Percentiles rank a stretch among this genome's conserved stretches.
These are phyloP conservation scores for Melieria picta DNA, from an alignment of 2,888 invertebrate genomes.

Conservation along the genomic window DNA sequence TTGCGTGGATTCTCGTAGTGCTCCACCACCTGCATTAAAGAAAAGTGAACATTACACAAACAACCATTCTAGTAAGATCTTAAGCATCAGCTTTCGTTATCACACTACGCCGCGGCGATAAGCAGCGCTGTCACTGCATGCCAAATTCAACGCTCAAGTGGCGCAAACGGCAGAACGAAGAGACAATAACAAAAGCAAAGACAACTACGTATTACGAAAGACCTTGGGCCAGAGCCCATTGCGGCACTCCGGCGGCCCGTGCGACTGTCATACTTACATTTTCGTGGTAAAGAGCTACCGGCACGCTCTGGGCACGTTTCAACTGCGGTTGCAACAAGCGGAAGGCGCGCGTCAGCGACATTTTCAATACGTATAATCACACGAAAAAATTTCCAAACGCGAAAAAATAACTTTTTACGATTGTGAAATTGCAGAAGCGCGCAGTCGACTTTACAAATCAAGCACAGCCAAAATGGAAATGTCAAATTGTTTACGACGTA, in stretches of 20 bases:
- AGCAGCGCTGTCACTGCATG: neutral
- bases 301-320: conserved; percentile 66
- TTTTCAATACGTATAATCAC: conserved; percentile 2
- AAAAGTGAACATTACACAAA: conserved; percentile 3
- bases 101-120: neutral
- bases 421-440: too few species aligned
- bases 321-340: conserved; percentile 55
- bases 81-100: neutral
- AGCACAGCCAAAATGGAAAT: neutral
- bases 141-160: too few species aligned
- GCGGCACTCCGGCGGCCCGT: neutral
- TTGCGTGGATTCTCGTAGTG: conserved; percentile 99
- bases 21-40: conserved; percentile 83
- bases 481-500: neutral
- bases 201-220: neutral
- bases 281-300: conserved; percentile 76
- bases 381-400: neutral
- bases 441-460: neutral
- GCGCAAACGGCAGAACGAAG: too few species aligned
- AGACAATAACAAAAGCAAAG: neutral
- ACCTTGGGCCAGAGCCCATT: neutral
- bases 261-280: conserved; percentile 70
- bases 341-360: conserved; percentile 59
- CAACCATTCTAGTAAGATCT: neutral
- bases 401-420: neutral